Evolutionary conservation across 2,888 invertebrate genomes (phyloP).

Genomic region (Lottia gigantea): DNA sequence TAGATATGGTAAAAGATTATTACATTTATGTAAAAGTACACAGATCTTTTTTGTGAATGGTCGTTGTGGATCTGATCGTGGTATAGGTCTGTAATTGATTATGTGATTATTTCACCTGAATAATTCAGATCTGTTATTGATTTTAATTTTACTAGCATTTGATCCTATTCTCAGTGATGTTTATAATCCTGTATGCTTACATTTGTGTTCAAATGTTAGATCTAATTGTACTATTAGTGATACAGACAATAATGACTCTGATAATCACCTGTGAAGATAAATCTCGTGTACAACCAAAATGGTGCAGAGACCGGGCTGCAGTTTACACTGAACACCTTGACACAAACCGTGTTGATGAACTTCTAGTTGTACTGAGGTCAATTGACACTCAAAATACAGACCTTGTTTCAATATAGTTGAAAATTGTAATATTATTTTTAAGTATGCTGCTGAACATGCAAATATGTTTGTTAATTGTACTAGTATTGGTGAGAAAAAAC

Average conservation of each 20-base stretch:
- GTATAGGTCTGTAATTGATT: too few species aligned
- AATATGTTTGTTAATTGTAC: not conserved
- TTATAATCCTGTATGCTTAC: not conserved
- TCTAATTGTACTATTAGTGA: not conserved
- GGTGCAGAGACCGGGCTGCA: too few species aligned
- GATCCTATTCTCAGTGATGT: not conserved
- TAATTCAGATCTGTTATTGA: not conserved
- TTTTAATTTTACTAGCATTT: not conserved
- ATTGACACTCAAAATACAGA: too few species aligned
- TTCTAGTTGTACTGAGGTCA: too few species aligned
- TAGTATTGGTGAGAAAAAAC: too few species aligned
- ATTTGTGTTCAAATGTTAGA: not conserved
- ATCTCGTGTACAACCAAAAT: not conserved
- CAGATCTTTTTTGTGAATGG: not conserved
- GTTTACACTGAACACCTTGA: too few species aligned
- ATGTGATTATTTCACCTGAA: not conserved
- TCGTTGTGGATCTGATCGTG: not conserved
- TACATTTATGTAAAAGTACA: not conserved
- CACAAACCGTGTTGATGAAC: too few species aligned
- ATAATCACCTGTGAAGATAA: not conserved
- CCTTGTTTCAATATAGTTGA: too few species aligned
- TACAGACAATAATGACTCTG: not conserved
- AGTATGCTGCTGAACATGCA: not conserved
- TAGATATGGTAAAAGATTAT: not conserved
- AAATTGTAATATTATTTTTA: not conserved